Evolutionary conservation across 2,113 vertebrate genomes (phyloP).

Genomic region (Zonotrichia leucophrys): DNA sequence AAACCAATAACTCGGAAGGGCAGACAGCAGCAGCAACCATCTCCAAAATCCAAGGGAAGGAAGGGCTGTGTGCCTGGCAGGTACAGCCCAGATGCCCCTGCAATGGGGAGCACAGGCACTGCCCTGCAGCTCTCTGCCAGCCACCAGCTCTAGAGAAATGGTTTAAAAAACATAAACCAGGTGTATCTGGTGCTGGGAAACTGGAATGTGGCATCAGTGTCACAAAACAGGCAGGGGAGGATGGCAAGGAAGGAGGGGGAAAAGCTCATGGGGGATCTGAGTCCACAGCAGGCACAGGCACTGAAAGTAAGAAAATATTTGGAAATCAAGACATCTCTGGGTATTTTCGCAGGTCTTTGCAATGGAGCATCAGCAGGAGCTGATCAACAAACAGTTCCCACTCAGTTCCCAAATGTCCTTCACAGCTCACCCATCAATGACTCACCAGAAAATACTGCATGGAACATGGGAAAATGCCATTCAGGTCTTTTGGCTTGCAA

Average conservation of each 20-base stretch:
- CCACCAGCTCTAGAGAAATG: neutral
- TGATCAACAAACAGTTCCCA: neutral
- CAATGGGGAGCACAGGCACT: neutral
- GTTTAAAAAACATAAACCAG: rapidly evolving
- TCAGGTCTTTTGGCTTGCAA: neutral
- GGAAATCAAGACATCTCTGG: neutral
- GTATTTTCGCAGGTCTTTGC: neutral
- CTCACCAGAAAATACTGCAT: neutral
- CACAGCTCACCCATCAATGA: neutral
- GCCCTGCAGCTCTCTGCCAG: neutral
- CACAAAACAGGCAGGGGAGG: neutral
- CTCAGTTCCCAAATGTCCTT: neutral
- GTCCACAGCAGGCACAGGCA: rapidly evolving
- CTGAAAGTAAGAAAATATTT: neutral
- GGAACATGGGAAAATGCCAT: neutral
- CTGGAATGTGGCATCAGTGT: neutral
- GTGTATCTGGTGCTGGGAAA: neutral
- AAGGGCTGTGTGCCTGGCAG: neutral
- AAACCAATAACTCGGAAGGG: neutral
- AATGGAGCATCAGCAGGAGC: neutral
- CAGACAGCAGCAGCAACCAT: neutral
- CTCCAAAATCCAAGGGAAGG: neutral
- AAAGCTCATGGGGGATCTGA: rapidly evolving
- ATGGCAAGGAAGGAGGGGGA: rapidly evolving
- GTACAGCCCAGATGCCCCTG: neutral